Evolutionary conservation across 2,113 vertebrate species (phyloP).

Genomic region (Rhabdomys dilectus): DNA sequence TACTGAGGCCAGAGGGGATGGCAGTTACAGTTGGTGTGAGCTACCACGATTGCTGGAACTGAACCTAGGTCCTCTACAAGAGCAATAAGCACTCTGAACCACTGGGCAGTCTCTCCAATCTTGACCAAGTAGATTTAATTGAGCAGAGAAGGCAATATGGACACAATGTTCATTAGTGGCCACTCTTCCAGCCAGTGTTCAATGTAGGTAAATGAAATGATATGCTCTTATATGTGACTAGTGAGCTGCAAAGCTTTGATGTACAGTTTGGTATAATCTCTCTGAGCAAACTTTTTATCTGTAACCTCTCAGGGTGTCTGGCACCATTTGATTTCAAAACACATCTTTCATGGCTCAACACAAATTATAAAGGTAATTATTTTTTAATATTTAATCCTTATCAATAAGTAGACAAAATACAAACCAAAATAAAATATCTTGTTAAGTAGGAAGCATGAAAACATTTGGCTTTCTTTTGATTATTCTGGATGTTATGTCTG

Average conservation of each 20-base stretch:
- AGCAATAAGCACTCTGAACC: background rate
- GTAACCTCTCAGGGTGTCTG: conserved; percentile 84
- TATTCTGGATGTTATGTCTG: background rate
- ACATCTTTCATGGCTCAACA: conserved; percentile 88
- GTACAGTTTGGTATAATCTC: background rate
- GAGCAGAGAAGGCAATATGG: background rate
- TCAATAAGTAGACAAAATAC: background rate
- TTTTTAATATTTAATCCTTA: conserved; percentile 17
- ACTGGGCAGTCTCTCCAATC: background rate
- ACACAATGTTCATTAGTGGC: conserved; percentile 2
- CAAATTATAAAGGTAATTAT: conserved; percentile 90
- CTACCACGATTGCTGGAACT: background rate
- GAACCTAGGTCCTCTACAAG: too few relatives aligned
- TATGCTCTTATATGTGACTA: background rate
- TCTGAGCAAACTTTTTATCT: conserved; percentile 22
- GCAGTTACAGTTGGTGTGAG: background rate
- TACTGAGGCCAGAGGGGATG: background rate
- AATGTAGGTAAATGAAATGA: background rate
- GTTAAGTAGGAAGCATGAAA: background rate
- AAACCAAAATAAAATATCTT: conserved; percentile 50
- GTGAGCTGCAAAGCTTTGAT: background rate
- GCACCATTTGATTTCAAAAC: conserved; percentile 94
- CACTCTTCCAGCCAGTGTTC: background rate
- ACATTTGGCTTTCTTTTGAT: background rate
- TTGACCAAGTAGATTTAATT: background rate